Evolutionary conservation across 2,113 vertebrate genomes (phyloP), one percentile per base, ranked within the genome.

Genomic region (Semnopithecus entellus): DNA sequence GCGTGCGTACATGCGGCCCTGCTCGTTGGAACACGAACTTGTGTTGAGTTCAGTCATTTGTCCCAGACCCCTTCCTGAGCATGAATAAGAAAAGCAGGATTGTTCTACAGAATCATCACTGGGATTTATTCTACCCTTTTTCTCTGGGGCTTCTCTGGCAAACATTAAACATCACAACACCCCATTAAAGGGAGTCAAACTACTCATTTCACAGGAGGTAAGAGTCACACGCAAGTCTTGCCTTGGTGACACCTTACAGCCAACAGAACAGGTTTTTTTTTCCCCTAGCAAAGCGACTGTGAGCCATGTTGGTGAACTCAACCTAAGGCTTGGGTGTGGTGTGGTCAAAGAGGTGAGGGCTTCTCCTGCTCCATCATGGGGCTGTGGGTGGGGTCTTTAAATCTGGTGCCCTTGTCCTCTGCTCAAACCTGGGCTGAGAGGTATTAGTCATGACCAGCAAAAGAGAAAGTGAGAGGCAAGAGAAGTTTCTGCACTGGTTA

Each of bases 11-110:
- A 32, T 0, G 45, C 93, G 1, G 14, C 43, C 75, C 72, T 14
- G 17, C 40, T 96, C 59, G 43, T 79, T 96, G 93, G 94, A 91
- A 95, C 89, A 81, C 85, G 92, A 73, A 76, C 88, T 97, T 94
- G 35, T 80, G 61, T 32, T 68, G 88, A 94, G n/a, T 70, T 76
- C 48, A 8, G 22, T 78, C 78, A 32, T 95, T 73, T 79, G 87
- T 84, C 87, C 86, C 82, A 45, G 87, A 43, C 48, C 50, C 79
- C 82, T 90, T 92, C 40, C 79, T 25, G 25, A 82, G 59, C 61
- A 18, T 48, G 84, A 80, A 43, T 84, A 75, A 90, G 52, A 89
- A 94, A 96, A 95, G 83, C 64, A 68, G 59, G 64, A 40, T 40
- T 88, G 89, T 85, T 68, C 83, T 27, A 4, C 3, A 84, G 72